A percentile compares a stretch with the other conserved stretches of the same genome.
Conservation (phyloP, 2,888 invertebrate genomes). For the Hydrotaea diabolus region DNA sequence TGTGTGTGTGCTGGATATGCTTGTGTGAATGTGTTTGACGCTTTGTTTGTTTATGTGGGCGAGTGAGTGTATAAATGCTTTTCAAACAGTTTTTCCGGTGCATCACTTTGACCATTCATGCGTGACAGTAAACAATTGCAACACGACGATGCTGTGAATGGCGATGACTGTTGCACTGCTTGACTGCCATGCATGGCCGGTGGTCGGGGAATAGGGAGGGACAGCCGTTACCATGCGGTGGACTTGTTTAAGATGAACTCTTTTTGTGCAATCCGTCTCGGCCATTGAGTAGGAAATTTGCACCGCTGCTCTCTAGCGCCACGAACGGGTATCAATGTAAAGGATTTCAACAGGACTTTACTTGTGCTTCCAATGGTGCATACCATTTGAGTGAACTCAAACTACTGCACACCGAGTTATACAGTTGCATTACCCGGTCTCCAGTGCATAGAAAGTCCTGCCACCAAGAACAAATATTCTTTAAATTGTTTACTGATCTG, state of each 20-base stretch:
- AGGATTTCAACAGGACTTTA: background rate
- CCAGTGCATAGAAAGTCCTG: no score
- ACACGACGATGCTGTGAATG: conserved; percentile 22
- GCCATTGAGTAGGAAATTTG: background rate
- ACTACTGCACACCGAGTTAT: no score
- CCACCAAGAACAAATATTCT: no score
- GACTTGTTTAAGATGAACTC: background rate
- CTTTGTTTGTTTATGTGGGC: conserved; percentile 10
- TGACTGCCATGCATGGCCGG: background rate
- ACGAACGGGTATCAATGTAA: background rate
- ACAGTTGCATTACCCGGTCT: no score
- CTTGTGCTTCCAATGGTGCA: no score
- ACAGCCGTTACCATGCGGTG: background rate
- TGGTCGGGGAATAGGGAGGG: no score
- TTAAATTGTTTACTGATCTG: no score
- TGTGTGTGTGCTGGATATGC: background rate
- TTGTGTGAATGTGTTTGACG: background rate
- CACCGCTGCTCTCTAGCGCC: background rate
- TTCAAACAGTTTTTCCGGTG: conserved; percentile 36
- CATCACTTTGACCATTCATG: conserved; percentile 67
- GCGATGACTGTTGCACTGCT: conserved; percentile 28
- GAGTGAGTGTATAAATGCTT: conserved; percentile 35
- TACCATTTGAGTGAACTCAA: background rate
- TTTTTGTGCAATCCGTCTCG: conserved; percentile 2
- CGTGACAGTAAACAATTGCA: conserved; percentile 62